Base-by-base conservation (phyloP, 2,797 vertebrate genomes). In the Austrolebias charrua region DNA sequence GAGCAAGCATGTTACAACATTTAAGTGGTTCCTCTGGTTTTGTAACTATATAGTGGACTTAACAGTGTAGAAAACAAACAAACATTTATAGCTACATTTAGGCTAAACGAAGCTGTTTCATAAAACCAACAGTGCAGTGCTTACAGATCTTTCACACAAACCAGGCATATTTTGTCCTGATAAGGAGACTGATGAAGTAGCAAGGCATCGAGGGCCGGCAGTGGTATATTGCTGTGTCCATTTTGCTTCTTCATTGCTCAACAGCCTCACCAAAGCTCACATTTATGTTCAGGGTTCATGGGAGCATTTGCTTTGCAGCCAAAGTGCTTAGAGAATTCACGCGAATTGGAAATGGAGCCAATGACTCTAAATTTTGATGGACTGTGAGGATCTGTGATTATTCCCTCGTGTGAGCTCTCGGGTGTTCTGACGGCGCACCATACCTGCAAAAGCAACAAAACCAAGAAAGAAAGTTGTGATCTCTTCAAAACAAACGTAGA, bases 321-420 rank as follows among this genome's bases (percentile, higher is more conserved):
- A 63, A 98, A 99, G 87, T 98, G 96, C 81, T 94, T 76, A 0
- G 97, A 95, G 53, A 99, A 99, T 59, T 96, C 96, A 0, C 13
- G 80, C 5, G 96, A 98, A 76, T 99, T 99, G 78, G 97, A 96
- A 74, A 99, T 73, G 0, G 95, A 94, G 78, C 98, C 98, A 0
- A 98, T 95, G 88, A 99, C 96, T 0, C 98, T 89, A 77, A 94
- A 98, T 29, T 94, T 94, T 0, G 97, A 95, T 0, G 98, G 98
- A 73, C 98, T 99, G 92, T 99, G 98, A 0, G 96, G 94, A 64
- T 99, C 97, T 0, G 97, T 98, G 88, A 99, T 95, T 28, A 99
- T 89, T 0, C 97, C 97, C 81, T 99, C 97, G 0, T 98, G 96
- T 0, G 95, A 94, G 77, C 97, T 99, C 88, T 99, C 97, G 0